phyloP scores from a whole-genome alignment of 2,113 vertebrate species.

The Laterallus jamaicensis region DNA sequence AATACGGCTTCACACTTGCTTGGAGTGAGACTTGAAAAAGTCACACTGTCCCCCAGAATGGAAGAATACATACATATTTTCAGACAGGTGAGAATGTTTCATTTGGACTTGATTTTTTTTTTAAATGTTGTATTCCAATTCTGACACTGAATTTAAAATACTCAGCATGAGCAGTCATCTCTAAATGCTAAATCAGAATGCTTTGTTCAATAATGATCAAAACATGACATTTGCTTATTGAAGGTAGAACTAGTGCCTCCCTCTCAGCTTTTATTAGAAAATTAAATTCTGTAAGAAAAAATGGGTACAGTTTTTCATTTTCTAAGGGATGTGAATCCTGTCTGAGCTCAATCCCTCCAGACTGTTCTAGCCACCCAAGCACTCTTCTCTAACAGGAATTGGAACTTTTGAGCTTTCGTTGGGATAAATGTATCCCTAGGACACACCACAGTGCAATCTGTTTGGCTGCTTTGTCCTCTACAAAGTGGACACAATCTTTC shows the following conservation, averaged over 20 bases:
- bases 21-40: background rate
- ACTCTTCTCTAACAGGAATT: background rate
- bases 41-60: background rate
- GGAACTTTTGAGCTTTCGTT: background rate
- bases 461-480: background rate
- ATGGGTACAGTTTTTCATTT: background rate
- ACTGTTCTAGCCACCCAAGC: background rate
- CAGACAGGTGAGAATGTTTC: slow-evolving; percentile 31
- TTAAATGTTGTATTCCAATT: slow-evolving; percentile 34
- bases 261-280: slow-evolving; percentile 59
- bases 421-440: background rate
- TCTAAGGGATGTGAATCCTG: background rate
- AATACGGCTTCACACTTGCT: background rate
- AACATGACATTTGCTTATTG: slow-evolving; percentile 66
- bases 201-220: slow-evolving; percentile 62
- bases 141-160: slow-evolving; percentile 56
- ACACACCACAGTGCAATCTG: background rate
- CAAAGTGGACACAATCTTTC: background rate
- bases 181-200: slow-evolving; percentile 61
- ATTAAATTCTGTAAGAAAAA: slow-evolving; percentile 37
- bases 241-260: slow-evolving; percentile 39
- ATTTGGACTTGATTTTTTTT: background rate
- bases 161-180: slow-evolving; percentile 56
- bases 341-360: background rate
- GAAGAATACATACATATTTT: background rate